Conservation (phyloP, 37 sponge, comb jelly and placozoan genomes). For the Oopsacas minuta region DNA sequence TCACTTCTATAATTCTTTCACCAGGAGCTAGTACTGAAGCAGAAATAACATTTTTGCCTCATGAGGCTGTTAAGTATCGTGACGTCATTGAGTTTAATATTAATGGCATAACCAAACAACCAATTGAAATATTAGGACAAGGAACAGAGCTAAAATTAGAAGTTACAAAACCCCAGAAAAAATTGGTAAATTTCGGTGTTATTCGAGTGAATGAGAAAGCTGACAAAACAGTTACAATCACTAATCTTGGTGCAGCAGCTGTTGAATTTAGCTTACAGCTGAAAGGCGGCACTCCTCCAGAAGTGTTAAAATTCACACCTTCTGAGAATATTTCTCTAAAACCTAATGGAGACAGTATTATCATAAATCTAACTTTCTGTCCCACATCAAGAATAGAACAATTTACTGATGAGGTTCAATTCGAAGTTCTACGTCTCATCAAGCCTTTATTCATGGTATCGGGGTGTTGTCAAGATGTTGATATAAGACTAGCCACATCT, state of each 20-base stretch:
- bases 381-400: slow-evolving; percentile 55
- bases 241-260: slow-evolving; percentile 58
- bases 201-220: slow-evolving; percentile 40
- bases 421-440: slow-evolving; percentile 57
- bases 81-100: slow-evolving; percentile 70
- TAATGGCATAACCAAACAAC: slow-evolving; percentile 52
- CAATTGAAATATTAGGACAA: slow-evolving; percentile 54
- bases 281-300: background rate
- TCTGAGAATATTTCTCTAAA: slow-evolving; percentile 47
- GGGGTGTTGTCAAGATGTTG: slow-evolving; percentile 72
- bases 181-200: slow-evolving; percentile 66
- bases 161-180: slow-evolving; percentile 59
- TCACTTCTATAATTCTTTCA: slow-evolving; percentile 42
- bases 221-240: slow-evolving; percentile 45
- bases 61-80: slow-evolving; percentile 35
- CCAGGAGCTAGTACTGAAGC: slow-evolving; percentile 45
- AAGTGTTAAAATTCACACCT: slow-evolving; percentile 26
- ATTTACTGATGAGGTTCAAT: slow-evolving; percentile 73
- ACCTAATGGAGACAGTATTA: slow-evolving; percentile 33
- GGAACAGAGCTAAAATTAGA: slow-evolving; percentile 78
- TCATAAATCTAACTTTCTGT: slow-evolving; percentile 44
- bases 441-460: slow-evolving; percentile 72
- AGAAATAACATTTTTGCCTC: slow-evolving; percentile 49
- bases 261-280: slow-evolving; percentile 33
- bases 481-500: slow-evolving; percentile 56